Evolutionary conservation across 2,113 vertebrate genomes (phyloP).

Genomic region (Pteropus alecto): DNA sequence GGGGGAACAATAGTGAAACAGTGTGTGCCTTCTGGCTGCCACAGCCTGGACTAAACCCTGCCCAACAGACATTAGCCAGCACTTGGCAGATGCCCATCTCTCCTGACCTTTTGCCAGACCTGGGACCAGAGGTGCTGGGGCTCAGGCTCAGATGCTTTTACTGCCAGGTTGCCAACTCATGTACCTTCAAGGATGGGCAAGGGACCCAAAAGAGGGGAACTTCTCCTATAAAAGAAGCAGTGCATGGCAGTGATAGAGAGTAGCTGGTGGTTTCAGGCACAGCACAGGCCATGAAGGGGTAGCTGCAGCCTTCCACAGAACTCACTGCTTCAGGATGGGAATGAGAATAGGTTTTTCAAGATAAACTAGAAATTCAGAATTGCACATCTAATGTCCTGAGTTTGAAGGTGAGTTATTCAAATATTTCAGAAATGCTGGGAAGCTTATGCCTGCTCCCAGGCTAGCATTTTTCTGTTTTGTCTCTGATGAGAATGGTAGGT

Average conservation of each 20-base stretch:
- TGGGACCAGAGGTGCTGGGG: neutral
- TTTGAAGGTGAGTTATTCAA: neutral
- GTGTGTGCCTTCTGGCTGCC: too few species aligned
- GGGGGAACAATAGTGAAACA: neutral
- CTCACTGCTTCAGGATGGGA: neutral
- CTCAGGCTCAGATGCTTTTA: too few species aligned
- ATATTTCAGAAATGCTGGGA: neutral
- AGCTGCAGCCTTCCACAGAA: neutral
- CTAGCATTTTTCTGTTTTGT: neutral
- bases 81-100: neutral
- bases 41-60: neutral
- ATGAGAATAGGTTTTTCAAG: neutral
- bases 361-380: neutral
- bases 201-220: neutral
- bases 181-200: neutral
- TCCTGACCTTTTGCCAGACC: neutral
- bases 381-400: neutral
- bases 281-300: neutral
- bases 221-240: neutral
- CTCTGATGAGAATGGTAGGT: neutral
- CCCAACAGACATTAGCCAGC: neutral
- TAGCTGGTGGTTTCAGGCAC: neutral
- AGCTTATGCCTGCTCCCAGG: neutral
- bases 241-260: neutral
- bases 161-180: accelerated